These are phyloP conservation scores for Mamestra configurata DNA, from an alignment of 1,140 invertebrate species.

Conservation along the genomic window DNA sequence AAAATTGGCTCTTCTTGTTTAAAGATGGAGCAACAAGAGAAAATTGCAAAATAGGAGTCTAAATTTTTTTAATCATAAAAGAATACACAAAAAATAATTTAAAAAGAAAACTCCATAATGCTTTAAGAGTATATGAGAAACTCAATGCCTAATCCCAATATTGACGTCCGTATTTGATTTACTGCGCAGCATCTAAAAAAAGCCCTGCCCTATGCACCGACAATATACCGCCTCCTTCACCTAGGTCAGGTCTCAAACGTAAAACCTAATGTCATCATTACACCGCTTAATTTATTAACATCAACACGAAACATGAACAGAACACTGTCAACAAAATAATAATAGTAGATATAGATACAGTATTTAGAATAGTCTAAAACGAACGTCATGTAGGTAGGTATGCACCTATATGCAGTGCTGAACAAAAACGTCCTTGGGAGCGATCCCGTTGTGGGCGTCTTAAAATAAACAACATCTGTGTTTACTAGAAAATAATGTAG, in stretches of 20 bases:
- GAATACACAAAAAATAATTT: too few relatives aligned
- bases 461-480: conserved; percentile 19
- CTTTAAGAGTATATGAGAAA: neutral
- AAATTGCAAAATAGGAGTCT: too few relatives aligned
- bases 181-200: conserved; percentile 13
- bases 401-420: conserved; percentile 14
- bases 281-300: conserved; percentile 3
- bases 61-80: too few relatives aligned
- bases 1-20: too few relatives aligned
- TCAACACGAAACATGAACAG: neutral
- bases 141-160: neutral
- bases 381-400: neutral
- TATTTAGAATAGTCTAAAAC: neutral
- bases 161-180: neutral
- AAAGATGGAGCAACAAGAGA: too few relatives aligned
- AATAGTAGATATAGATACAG: neutral
- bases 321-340: neutral
- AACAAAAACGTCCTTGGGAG: conserved; percentile 68
- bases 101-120: neutral
- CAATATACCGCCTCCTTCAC: conserved; percentile 2
- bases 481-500: neutral
- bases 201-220: neutral
- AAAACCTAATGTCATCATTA: conserved; percentile 30
- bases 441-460: conserved; percentile 11
- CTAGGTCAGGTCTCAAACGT: conserved; percentile 37